These are phyloP conservation scores for Ondatra zibethicus DNA, from an alignment of 2,113 vertebrate genomes.

Conservation along the genomic window DNA sequence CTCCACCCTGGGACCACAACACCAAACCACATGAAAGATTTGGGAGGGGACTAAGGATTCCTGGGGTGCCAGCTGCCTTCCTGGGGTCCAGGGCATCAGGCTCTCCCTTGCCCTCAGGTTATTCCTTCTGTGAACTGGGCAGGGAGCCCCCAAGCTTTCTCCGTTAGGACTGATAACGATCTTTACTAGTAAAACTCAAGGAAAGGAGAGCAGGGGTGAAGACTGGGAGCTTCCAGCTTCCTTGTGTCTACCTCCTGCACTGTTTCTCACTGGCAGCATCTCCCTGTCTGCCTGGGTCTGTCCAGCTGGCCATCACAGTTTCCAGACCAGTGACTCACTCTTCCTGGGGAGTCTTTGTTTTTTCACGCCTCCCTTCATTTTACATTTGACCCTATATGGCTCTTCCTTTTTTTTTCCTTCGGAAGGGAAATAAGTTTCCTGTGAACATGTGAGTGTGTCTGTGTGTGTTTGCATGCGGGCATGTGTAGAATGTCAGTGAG, in stretches of 20 bases:
- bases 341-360: constrained; percentile 64
- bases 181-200: constrained; percentile 29
- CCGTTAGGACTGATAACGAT: neutral
- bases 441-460: neutral
- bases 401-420: constrained; percentile 56
- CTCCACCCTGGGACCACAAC: constrained; percentile 64
- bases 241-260: constrained; percentile 33
- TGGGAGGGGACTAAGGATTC: constrained; percentile 22
- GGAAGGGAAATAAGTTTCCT: constrained; percentile 17
- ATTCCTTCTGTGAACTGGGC: constrained; percentile 24
- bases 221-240: neutral
- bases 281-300: constrained; percentile 48
- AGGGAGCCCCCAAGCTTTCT: neutral
- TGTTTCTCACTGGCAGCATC: neutral
- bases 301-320: constrained; percentile 69
- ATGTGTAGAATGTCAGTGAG: neutral
- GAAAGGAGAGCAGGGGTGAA: neutral
- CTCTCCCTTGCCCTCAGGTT: neutral
- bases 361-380: constrained; percentile 47
- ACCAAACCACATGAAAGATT: constrained; percentile 72
- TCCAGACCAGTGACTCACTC: constrained; percentile 75
- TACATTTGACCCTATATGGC: constrained; percentile 64
- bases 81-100: neutral
- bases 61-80: neutral
- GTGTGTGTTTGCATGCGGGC: too few species aligned